These are phyloP conservation scores for Psilanteris sp. DNA, from an alignment of 1,140 invertebrate species.

Conservation along the genomic window DNA sequence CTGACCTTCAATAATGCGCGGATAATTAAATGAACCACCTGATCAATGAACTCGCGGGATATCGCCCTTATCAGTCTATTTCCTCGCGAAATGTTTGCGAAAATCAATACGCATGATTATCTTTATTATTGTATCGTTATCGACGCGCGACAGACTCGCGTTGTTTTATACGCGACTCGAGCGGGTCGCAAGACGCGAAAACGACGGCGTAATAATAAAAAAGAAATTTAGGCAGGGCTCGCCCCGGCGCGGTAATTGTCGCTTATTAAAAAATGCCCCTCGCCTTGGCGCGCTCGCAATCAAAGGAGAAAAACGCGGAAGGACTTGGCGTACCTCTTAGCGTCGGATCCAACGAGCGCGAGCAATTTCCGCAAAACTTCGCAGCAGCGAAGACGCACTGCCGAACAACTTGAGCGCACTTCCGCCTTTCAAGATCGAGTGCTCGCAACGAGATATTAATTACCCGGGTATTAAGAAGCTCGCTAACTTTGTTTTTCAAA, in stretches of 20 bases:
- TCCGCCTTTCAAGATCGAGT: conserved; percentile 61
- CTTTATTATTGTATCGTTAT: too few species aligned
- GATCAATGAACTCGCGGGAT: too few species aligned
- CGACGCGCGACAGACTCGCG: too few species aligned
- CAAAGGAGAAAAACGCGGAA: conserved; percentile 60
- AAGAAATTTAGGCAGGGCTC: too few species aligned
- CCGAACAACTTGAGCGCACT: conserved; percentile 49
- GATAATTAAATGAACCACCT: too few species aligned
- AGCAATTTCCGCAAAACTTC: conserved; percentile 65
- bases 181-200: too few species aligned
- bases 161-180: too few species aligned
- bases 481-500: conserved; percentile 26
- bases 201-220: too few species aligned
- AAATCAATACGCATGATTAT: too few species aligned
- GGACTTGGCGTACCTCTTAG: conserved; percentile 61
- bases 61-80: too few species aligned
- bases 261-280: conserved; percentile 77
- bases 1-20: too few species aligned
- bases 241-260: conserved; percentile 70
- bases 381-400: conserved; percentile 50
- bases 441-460: conserved; percentile 61
- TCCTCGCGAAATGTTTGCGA: too few species aligned
- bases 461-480: conserved; percentile 31
- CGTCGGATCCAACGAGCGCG: conserved; percentile 59
- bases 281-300: conserved; percentile 48